Conservation (phyloP, 1,140 invertebrate genomes). For the Arion vulgaris region DNA sequence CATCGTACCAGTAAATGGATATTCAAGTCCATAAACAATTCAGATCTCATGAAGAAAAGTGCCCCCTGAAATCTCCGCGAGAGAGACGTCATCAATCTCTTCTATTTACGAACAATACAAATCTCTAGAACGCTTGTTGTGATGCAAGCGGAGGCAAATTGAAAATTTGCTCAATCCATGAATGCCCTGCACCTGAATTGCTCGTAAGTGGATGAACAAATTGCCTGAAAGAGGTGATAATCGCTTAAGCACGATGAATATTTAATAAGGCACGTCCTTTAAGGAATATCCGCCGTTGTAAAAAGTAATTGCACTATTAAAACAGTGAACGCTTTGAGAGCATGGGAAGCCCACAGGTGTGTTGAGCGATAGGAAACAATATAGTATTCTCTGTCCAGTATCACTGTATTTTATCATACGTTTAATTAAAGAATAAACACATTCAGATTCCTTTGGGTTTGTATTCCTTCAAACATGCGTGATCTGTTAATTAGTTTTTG, state of each 20-base stretch:
- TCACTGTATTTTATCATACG: conserved; percentile 6
- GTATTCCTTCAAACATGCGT: conserved; percentile 4
- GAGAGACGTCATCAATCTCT: neutral
- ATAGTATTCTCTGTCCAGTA: neutral
- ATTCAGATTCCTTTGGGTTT: conserved; percentile 1
- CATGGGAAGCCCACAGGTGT: conserved; percentile 3
- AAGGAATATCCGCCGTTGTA: neutral
- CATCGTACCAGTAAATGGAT: conserved; percentile 12
- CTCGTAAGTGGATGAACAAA: conserved; percentile 18
- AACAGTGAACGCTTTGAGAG: conserved; percentile 14
- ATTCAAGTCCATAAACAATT: conserved; percentile 19
- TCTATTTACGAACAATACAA: conserved; percentile 3
- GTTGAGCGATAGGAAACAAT: neutral
- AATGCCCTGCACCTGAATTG: conserved; percentile 13
- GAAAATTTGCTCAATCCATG: conserved; percentile 9
- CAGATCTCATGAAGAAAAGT: neutral
- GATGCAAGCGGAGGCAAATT: conserved; percentile 10
- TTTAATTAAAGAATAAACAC: conserved; percentile 13
- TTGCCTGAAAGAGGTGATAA: conserved; percentile 28
- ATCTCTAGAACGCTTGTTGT: neutral
- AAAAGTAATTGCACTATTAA: conserved; percentile 17
- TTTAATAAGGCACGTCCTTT: conserved; percentile 25
- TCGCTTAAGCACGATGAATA: conserved; percentile 25
- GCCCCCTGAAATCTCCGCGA: neutral
- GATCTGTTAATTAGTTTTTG: conserved; percentile 15